These are phyloP conservation scores for Mus musculus DNA, from an alignment of 2,113 vertebrate species.

Conservation along the genomic window DNA sequence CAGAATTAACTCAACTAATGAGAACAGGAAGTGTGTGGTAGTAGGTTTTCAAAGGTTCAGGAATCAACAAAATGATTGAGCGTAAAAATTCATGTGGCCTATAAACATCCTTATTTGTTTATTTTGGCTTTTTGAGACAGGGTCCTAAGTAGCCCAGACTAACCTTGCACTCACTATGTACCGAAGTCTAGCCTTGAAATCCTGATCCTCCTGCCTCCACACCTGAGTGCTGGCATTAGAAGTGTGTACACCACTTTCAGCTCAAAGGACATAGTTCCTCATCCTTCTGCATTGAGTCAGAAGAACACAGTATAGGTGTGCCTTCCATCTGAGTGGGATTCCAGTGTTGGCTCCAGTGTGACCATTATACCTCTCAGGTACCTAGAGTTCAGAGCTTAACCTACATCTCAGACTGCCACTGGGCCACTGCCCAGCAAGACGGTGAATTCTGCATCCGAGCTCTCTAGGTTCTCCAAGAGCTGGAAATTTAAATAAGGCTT, in stretches of 20 bases:
- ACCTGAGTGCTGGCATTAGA: not conserved
- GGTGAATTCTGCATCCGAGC: not conserved
- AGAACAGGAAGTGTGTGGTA: not conserved
- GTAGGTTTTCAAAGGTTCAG: not conserved
- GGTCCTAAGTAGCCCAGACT: not conserved
- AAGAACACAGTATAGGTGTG: not conserved
- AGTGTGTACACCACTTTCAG: not conserved
- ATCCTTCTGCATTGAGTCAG: not conserved
- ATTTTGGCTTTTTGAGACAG: not conserved
- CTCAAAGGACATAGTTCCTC: not conserved
- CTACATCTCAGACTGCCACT: not conserved
- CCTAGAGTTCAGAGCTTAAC: not conserved
- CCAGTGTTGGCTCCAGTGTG: not conserved
- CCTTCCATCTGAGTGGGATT: not conserved
- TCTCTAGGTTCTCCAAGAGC: not conserved
- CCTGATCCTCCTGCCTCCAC: not conserved
- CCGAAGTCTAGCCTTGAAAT: not conserved
- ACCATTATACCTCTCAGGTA: not conserved
- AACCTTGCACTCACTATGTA: not conserved
- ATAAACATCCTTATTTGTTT: not conserved
- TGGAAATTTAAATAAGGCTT: not conserved
- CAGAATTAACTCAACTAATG: not conserved
- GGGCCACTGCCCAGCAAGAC: not conserved
- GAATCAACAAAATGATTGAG: not conserved
- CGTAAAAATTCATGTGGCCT: not conserved